Conservation (phyloP, 37 sponge, comb jelly and placozoan genomes). For the Lycopodina hypogea region DNA sequence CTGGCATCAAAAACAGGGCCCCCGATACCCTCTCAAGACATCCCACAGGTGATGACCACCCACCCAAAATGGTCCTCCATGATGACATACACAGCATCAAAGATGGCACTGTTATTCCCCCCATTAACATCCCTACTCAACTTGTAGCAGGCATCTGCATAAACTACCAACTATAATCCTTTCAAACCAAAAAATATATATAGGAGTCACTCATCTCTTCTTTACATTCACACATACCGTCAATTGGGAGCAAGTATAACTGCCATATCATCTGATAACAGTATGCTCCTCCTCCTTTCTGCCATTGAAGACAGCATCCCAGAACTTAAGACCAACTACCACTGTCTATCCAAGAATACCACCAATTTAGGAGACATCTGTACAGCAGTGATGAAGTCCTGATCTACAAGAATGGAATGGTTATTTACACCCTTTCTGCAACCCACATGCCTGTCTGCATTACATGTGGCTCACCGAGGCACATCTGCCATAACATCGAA, state of each 20-base stretch:
- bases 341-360: conserved; percentile 21
- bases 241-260: conserved; percentile 29
- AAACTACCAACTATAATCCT: conserved; percentile 9
- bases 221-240: conserved; percentile 31
- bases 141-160: conserved; percentile 32
- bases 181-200: conserved; percentile 11
- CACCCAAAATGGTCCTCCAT: conserved; percentile 36
- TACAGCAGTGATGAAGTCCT: conserved; percentile 40
- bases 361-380: conserved; percentile 41
- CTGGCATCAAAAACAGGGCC: conserved; percentile 38
- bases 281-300: conserved; percentile 29
- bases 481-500: conserved; percentile 42
- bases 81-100: conserved; percentile 34
- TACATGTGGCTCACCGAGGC: conserved; percentile 35
- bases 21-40: conserved; percentile 39
- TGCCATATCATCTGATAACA: conserved; percentile 16
- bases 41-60: conserved; percentile 37
- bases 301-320: conserved; percentile 44
- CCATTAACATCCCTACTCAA: conserved; percentile 28
- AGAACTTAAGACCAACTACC: conserved; percentile 5
- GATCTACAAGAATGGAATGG: conserved; percentile 34
- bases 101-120: neutral
- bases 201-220: conserved; percentile 21
- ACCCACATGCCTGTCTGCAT: conserved; percentile 21
- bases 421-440: conserved; percentile 33